Evolutionary conservation across 2,797 vertebrate genomes (phyloP).

Genomic region (Enteromius paludinosus): DNA sequence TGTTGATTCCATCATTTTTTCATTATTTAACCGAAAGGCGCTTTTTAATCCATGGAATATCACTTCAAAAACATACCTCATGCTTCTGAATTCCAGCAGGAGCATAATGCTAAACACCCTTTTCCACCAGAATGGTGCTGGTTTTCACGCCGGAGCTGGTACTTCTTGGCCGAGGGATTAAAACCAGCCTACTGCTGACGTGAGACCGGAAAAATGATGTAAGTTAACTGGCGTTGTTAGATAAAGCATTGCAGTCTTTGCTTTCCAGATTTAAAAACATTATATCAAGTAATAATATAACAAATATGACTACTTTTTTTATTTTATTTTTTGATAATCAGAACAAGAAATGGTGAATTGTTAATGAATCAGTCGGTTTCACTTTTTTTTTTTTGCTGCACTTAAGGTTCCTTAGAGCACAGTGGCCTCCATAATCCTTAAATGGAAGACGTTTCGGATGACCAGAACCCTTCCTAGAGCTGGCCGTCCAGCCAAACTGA

Average conservation of each 20-base stretch:
- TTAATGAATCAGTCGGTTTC: too few species aligned
- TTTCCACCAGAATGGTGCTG: neutral
- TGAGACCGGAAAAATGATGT: neutral
- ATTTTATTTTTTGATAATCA: too few species aligned
- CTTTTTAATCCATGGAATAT: conserved; percentile 54
- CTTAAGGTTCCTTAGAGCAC: too few species aligned
- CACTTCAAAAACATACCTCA: conserved; percentile 66
- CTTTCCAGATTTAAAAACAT: neutral
- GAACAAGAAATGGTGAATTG: too few species aligned
- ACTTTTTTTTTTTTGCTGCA: too few species aligned
- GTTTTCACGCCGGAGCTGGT: conserved; percentile 4
- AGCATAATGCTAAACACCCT: conserved; percentile 55
- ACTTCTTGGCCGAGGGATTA: neutral
- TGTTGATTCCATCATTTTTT: conserved; percentile 49
- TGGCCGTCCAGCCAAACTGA: too few species aligned
- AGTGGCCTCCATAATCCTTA: too few species aligned
- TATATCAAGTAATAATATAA: neutral
- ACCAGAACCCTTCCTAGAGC: too few species aligned
- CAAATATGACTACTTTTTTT: too few species aligned
- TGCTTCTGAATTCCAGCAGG: conserved; percentile 55
- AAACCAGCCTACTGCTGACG: neutral
- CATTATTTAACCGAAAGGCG: conserved; percentile 48
- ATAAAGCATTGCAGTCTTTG: neutral
- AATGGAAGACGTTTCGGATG: too few species aligned
- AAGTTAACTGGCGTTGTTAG: neutral